Conservation (phyloP, 2,797 vertebrate genomes). For the Lutra lutra region DNA sequence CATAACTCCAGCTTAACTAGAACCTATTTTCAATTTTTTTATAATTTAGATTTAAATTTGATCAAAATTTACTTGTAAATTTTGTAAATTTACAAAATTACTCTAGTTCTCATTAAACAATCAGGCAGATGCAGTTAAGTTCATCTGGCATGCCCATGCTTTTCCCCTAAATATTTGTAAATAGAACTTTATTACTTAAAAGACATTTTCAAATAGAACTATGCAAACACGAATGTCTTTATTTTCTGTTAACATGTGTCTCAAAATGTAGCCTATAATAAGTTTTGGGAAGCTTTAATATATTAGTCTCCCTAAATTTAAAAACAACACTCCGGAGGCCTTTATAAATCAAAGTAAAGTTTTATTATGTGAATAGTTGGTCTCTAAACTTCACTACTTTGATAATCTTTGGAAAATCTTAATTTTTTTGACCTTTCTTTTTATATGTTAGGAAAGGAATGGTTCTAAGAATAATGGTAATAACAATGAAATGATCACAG, state of each 20-base stretch:
- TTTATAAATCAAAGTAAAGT: constrained; percentile 38
- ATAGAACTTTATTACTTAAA: neutral
- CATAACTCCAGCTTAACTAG: neutral
- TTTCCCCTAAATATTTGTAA: constrained; percentile 26
- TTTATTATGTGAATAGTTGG: constrained; percentile 47
- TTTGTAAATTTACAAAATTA: neutral
- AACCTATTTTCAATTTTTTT: neutral
- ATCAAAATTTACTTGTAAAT: neutral
- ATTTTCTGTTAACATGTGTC: neutral
- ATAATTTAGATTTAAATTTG: neutral
- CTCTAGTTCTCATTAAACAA: neutral
- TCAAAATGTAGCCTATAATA: neutral
- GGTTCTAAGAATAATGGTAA: constrained; percentile 33
- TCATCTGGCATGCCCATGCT: neutral
- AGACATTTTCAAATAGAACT: neutral
- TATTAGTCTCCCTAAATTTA: neutral
- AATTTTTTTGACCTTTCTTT: constrained; percentile 30
- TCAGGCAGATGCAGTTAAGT: neutral
- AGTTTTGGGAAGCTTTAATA: constrained; percentile 18
- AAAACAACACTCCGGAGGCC: constrained; percentile 29
- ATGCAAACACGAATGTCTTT: neutral
- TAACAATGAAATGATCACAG: constrained; percentile 47
- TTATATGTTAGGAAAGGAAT: neutral
- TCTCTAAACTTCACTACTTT: constrained; percentile 34
- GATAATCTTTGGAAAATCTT: neutral